Conservation (phyloP, 2,888 invertebrate genomes). For the Chloroclystis v-ata region DNA sequence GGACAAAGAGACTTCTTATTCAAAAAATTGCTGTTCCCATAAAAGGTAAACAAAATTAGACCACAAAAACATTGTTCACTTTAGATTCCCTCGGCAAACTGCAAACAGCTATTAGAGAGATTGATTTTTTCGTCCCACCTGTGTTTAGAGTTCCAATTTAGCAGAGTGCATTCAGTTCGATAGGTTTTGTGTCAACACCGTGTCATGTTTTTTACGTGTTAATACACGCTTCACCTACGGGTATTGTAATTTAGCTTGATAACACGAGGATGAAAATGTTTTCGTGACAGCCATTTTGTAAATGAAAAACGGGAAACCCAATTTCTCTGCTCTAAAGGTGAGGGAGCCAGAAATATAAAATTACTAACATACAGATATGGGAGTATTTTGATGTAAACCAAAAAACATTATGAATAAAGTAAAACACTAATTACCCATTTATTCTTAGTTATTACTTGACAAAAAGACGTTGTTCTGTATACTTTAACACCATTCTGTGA, state of each 20-base stretch:
- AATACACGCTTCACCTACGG: slow-evolving; percentile 15
- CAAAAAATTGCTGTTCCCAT: too few species aligned
- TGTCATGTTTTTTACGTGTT: slow-evolving; percentile 24
- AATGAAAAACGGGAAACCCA: neutral
- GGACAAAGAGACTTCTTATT: too few species aligned
- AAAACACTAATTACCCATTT: too few species aligned
- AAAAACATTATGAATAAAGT: too few species aligned
- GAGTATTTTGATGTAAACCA: too few species aligned
- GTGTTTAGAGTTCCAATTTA: slow-evolving; percentile 29
- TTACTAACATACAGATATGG: too few species aligned
- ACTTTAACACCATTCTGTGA: too few species aligned
- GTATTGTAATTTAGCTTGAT: slow-evolving; percentile 12
- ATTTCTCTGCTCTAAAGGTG: neutral
- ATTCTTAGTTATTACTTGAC: too few species aligned
- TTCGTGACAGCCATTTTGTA: neutral
- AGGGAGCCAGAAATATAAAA: too few species aligned
- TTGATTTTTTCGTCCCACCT: slow-evolving; percentile 32
- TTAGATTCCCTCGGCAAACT: slow-evolving; percentile 5
- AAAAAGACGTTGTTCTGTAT: too few species aligned
- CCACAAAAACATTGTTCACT: neutral
- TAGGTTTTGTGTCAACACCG: slow-evolving; percentile 25
- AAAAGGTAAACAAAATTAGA: neutral
- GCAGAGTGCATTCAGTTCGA: slow-evolving; percentile 25
- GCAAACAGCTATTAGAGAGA: slow-evolving; percentile 24
- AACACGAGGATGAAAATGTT: slow-evolving; percentile 9